Conservation (phyloP, 2,888 invertebrate species). For the Anarsia innoxiella region DNA sequence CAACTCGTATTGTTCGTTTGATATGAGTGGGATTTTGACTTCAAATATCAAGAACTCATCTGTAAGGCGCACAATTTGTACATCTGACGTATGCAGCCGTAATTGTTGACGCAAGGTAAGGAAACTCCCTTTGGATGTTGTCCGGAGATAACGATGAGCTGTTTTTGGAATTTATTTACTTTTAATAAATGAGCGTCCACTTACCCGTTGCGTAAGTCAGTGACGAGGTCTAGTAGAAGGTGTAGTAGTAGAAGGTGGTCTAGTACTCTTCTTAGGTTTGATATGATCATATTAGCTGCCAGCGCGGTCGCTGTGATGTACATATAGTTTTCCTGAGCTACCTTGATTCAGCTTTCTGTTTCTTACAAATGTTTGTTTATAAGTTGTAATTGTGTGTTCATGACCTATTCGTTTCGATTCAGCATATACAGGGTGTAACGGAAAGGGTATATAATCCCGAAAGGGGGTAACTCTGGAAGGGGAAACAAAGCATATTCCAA, state of each 20-base stretch:
- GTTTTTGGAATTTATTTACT: not conserved
- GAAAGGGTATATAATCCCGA: too few species aligned
- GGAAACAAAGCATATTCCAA: too few species aligned
- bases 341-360: not conserved
- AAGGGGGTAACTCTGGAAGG: too few species aligned
- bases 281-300: not conserved
- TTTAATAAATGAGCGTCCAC: not conserved
- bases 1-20: not conserved
- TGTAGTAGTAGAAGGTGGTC: too few species aligned
- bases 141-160: not conserved
- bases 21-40: conserved; percentile 1
- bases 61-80: not conserved
- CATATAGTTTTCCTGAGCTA: not conserved
- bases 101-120: not conserved
- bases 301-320: not conserved
- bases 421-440: too few species aligned
- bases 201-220: not conserved
- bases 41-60: not conserved
- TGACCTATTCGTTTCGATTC: conserved; percentile 1
- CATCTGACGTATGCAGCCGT: not conserved
- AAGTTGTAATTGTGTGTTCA: not conserved
- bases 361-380: not conserved
- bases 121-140: not conserved
- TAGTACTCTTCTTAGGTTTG: not conserved
- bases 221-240: not conserved